Evolutionary conservation across 2,113 vertebrate species (phyloP).

Genomic region (Empidonax traillii): DNA sequence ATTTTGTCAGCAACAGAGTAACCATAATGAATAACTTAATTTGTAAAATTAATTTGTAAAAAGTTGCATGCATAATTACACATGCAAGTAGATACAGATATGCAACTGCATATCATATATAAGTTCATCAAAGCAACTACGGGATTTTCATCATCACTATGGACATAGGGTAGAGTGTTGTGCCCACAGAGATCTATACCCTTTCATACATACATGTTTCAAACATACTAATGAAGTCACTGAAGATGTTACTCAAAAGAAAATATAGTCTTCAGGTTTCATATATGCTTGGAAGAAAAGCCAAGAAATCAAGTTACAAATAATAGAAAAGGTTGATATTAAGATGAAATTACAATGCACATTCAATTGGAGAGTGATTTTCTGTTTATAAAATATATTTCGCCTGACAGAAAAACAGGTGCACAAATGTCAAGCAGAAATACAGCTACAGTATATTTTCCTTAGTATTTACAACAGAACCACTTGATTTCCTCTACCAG

Average conservation of each 20-base stretch:
- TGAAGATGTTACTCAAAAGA: background rate
- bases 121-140: background rate
- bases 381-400: background rate
- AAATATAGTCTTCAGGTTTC: background rate
- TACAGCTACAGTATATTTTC: background rate
- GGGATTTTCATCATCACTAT: background rate
- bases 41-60: background rate
- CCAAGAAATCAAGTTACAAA: background rate
- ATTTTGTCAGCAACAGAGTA: background rate
- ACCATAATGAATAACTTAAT: background rate
- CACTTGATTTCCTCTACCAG: background rate
- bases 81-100: background rate
- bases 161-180: background rate
- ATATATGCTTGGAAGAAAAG: background rate
- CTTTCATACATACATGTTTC: background rate
- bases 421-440: background rate
- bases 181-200: background rate
- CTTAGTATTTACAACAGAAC: background rate
- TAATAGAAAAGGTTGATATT: background rate
- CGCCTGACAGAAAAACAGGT: background rate
- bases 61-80: background rate
- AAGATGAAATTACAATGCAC: background rate
- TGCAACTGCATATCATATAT: background rate
- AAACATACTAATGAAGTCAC: background rate
- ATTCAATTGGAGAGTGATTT: background rate